Base-by-base conservation (phyloP, 2,888 invertebrate genomes). In the Shargacucullia verbasci region DNA sequence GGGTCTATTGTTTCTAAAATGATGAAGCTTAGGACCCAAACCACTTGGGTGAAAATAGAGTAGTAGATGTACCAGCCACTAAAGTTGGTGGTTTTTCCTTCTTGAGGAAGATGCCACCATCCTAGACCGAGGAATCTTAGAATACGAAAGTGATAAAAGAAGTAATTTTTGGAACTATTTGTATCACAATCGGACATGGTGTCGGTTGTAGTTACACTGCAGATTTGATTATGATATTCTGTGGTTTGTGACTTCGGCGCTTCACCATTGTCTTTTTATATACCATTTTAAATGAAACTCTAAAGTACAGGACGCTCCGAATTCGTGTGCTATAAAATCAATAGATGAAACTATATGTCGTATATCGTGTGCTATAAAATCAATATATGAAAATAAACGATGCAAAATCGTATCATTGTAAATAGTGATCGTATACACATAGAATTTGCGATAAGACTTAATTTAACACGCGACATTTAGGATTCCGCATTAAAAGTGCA, bases 31-130 rank as follows among this genome's bases (percentile, higher is more conserved):
- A 80, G 88, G 0, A 93, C 92, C 91, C 91, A 93, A 8, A 93
- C 79, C 0, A 90, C 53, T 73, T 92, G 87, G 0, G 92, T 92
- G 2, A 86, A 44, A 48, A 93, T 85, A 0, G 90, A 79, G 70
- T 94, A 94, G 63, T 87, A 92, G 1, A 93, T 52, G 55, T 94
- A 94, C 76, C 81, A 84, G 37, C 89, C 87, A 0, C 85, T 85
- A 59, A 93, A 93, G 65, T 94, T 94, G 3, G 76, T 76, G 0
- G 81, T 87, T 12, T 91, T 81, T 1, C 58, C 76, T 78, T 92
- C 87, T 54, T 93, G 91, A 0, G 94, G 92, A 47, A 90, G 86
- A 66, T 94, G 94, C 93, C 93, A 94, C 94, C 93, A 93, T 20
- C 94, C 94, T 0, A 94, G 69, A 0, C 93, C 93, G 4, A 93